Conservation (phyloP, 2,888 invertebrate genomes). For the Eudasyphora cyanicolor region DNA sequence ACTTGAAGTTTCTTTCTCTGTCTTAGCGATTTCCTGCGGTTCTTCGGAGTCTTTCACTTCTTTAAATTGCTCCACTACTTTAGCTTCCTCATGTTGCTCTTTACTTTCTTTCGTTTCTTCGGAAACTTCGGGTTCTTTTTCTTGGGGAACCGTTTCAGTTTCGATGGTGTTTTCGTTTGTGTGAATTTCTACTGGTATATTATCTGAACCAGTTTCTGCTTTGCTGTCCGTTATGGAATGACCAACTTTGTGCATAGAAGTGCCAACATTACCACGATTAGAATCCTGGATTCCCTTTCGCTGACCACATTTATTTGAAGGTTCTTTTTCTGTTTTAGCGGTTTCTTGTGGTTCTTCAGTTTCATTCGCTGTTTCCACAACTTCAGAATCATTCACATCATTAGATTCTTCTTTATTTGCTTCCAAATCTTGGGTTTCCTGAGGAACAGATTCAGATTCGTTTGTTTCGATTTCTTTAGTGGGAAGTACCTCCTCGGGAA, state of each 20-base stretch:
- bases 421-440: background rate
- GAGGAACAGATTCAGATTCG: background rate
- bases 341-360: background rate
- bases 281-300: constrained; percentile 32
- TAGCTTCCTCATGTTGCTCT: background rate
- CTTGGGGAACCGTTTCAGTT: too few relatives aligned
- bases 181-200: too few relatives aligned
- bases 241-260: background rate
- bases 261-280: background rate
- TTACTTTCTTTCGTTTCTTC: background rate
- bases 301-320: background rate
- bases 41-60: too few relatives aligned
- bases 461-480: background rate
- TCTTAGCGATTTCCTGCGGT: background rate
- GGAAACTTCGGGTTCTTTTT: too few relatives aligned
- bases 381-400: background rate
- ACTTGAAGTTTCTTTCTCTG: background rate
- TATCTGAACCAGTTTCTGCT: too few relatives aligned
- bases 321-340: background rate
- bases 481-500: too few relatives aligned
- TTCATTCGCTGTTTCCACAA: background rate
- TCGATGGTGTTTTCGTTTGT: too few relatives aligned
- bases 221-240: too few relatives aligned
- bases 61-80: too few relatives aligned
- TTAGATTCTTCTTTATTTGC: background rate